A percentile compares a stretch with the other conserved stretches of the same genome.
Conservation (phyloP, 2,113 vertebrate genomes). For the Gnathonemus longibarbis region DNA sequence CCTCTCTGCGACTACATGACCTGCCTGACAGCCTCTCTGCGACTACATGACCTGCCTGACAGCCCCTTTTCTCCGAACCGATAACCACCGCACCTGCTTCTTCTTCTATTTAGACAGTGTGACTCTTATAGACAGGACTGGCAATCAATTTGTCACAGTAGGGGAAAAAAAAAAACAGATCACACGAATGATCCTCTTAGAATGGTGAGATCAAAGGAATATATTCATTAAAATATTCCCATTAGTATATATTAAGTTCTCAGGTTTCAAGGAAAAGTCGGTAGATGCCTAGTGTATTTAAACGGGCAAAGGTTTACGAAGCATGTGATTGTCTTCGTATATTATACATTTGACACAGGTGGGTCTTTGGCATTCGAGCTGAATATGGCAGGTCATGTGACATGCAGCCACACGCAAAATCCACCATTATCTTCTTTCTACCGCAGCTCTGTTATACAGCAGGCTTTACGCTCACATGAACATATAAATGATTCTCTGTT, state of each 20-base stretch:
- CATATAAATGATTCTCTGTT: background rate
- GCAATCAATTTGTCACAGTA: background rate
- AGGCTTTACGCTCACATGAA: background rate
- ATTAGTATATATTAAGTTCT: background rate
- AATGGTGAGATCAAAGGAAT: background rate
- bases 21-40: background rate
- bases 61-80: background rate
- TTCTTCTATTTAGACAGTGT: background rate
- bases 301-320: background rate
- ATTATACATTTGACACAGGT: background rate
- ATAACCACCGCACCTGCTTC: background rate
- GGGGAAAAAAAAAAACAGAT: background rate
- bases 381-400: background rate
- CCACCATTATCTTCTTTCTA: background rate
- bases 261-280: background rate
- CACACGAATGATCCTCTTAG: background rate
- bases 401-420: background rate
- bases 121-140: background rate
- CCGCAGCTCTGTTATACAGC: background rate
- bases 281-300: background rate
- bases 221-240: background rate
- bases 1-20: background rate
- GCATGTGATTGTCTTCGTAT: background rate
- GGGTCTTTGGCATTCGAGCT: background rate
- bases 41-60: background rate